Conservation (phyloP, 2,113 vertebrate species). For the Equus przewalskii region DNA sequence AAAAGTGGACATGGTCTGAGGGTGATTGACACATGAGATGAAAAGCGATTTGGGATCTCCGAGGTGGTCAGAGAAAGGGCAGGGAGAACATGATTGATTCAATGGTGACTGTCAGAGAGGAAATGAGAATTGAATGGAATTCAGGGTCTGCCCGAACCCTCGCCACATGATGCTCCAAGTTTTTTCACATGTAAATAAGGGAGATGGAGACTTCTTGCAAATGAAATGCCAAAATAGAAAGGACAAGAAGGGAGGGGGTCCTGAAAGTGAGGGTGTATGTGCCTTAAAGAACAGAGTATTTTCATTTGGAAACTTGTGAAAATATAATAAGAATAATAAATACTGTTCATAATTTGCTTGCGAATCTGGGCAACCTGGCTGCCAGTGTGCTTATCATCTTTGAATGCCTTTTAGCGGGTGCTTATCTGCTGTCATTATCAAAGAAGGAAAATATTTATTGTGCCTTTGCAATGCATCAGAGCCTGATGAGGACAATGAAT, state of each 20-base stretch:
- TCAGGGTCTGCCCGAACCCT: slow-evolving; percentile 91
- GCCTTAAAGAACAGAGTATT: slow-evolving; percentile 70
- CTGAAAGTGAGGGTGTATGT: slow-evolving; percentile 73
- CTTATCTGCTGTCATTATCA: neutral
- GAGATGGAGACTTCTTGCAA: slow-evolving; percentile 88
- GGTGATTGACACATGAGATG: slow-evolving; percentile 91
- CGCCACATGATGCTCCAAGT: slow-evolving; percentile 92
- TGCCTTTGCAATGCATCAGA: neutral
- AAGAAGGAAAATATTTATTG: neutral
- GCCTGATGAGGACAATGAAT: neutral
- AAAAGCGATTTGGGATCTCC: slow-evolving; percentile 91
- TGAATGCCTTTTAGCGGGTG: neutral
- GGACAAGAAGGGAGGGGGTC: slow-evolving; percentile 73
- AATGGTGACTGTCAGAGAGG: slow-evolving; percentile 92
- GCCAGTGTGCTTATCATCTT: neutral
- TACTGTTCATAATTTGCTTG: neutral
- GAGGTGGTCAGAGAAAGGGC: slow-evolving; percentile 91
- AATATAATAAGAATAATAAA: slow-evolving; percentile 38
- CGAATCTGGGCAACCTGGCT: neutral
- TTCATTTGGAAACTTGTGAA: slow-evolving; percentile 54
- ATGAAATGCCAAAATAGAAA: slow-evolving; percentile 85
- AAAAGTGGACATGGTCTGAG: slow-evolving; percentile 92
- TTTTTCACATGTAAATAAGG: slow-evolving; percentile 98
- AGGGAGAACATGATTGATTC: slow-evolving; percentile 94
- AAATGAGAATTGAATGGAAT: slow-evolving; percentile 95